These are phyloP conservation scores for Maconellicoccus hirsutus DNA, from an alignment of 1,140 invertebrate genomes.

Conservation along the genomic window DNA sequence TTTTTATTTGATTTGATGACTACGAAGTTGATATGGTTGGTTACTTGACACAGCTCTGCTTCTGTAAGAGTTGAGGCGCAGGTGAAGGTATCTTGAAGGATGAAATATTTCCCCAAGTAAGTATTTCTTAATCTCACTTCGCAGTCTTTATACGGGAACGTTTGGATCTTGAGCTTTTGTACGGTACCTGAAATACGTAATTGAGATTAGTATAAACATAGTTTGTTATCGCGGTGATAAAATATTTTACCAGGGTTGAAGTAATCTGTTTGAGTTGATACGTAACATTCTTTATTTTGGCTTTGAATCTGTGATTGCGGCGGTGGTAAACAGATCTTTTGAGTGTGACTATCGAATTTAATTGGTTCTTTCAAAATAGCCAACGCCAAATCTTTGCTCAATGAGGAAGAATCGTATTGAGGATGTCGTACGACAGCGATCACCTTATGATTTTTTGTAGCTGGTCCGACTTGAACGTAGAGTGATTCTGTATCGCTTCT, in stretches of 20 bases:
- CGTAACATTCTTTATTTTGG: slow-evolving; percentile 41
- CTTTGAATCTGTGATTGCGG: slow-evolving; percentile 37
- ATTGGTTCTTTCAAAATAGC: slow-evolving; percentile 52
- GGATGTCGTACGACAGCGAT: slow-evolving; percentile 58
- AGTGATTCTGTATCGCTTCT: slow-evolving; percentile 77
- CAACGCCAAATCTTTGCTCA: slow-evolving; percentile 58
- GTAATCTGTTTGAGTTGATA: slow-evolving; percentile 70
- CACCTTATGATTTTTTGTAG: slow-evolving; percentile 61
- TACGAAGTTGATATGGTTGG: too few species aligned
- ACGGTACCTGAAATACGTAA: slow-evolving; percentile 22
- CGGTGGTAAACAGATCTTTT: slow-evolving; percentile 54
- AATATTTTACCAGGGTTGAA: slow-evolving; percentile 61
- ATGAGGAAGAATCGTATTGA: slow-evolving; percentile 46
- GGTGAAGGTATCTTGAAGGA: slow-evolving; percentile 38
- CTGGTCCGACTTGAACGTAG: slow-evolving; percentile 48
- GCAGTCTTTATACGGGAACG: slow-evolving; percentile 48
- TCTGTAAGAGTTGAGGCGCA: slow-evolving; percentile 38
- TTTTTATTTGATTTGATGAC: too few species aligned
- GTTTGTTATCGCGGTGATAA: too few species aligned
- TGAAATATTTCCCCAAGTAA: slow-evolving; percentile 35
- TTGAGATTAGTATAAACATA: too few species aligned
- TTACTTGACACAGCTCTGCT: slow-evolving; percentile 39
- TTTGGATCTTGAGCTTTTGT: slow-evolving; percentile 55
- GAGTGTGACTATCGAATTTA: slow-evolving; percentile 50
- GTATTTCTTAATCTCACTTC: slow-evolving; percentile 34